phyloP scores from a whole-genome alignment of 1,140 invertebrate species.

The Lordiphosa mommai region DNA sequence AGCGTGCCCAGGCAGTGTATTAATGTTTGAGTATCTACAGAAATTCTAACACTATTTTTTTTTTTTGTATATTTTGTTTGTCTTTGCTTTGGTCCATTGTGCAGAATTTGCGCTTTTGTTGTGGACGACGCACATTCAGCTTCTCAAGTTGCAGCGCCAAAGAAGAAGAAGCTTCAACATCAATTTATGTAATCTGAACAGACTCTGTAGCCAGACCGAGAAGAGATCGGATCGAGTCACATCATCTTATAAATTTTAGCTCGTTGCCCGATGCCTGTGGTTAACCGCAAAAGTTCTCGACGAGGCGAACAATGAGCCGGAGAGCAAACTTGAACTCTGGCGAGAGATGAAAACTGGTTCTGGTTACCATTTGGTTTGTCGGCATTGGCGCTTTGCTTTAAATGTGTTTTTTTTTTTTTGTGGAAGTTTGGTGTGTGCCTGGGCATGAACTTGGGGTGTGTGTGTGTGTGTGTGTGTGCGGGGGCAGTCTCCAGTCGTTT shows the following conservation, averaged over 20 bases:
- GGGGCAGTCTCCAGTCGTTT: not conserved
- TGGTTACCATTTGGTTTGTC: not conserved
- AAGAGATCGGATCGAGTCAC: slow-evolving; percentile 41
- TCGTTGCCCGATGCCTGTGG: slow-evolving; percentile 64
- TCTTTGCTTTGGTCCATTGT: slow-evolving; percentile 15
- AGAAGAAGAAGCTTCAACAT: slow-evolving; percentile 54
- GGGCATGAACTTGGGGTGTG: slow-evolving; percentile 19
- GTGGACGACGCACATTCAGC: slow-evolving; percentile 19
- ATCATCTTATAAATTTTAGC: slow-evolving; percentile 74
- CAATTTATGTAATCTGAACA: slow-evolving; percentile 73
- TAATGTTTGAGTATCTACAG: too few relatives aligned
- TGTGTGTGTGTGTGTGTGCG: not conserved
- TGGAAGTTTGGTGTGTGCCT: too few relatives aligned
- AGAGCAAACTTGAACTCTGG: slow-evolving; percentile 13
- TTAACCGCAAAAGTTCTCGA: slow-evolving; percentile 53
- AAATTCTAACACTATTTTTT: too few relatives aligned
- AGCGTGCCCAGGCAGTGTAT: too few relatives aligned
- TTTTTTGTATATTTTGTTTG: not conserved
- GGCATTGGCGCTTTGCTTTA: too few relatives aligned
- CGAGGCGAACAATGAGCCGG: not conserved
- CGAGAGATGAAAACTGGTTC: slow-evolving; percentile 29
- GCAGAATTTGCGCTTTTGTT: slow-evolving; percentile 7
- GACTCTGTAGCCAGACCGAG: slow-evolving; percentile 10
- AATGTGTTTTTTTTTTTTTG: not conserved
- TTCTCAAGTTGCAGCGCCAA: slow-evolving; percentile 57